These are phyloP conservation scores for Chelmon rostratus DNA, from an alignment of 2,797 vertebrate species.

Conservation along the genomic window DNA sequence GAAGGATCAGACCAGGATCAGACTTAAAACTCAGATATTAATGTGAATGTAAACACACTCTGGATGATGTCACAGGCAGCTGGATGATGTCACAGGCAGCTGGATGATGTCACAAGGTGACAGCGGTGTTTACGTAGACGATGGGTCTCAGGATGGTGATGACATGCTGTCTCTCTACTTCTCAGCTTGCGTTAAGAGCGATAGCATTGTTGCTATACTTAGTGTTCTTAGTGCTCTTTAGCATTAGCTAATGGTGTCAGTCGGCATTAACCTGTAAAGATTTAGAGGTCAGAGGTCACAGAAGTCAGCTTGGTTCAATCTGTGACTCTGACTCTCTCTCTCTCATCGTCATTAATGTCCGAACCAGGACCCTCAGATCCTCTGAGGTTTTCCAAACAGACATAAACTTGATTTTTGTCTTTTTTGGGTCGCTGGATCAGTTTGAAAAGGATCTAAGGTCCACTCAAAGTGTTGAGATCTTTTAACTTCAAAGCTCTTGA, in stretches of 20 bases:
- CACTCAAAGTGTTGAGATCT: too few relatives aligned
- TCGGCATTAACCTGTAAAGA: constrained; percentile 22
- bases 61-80: too few relatives aligned
- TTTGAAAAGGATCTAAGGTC: too few relatives aligned
- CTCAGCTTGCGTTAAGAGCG: constrained; percentile 39
- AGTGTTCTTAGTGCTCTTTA: constrained; percentile 40
- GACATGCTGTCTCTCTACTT: neutral
- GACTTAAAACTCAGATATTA: neutral
- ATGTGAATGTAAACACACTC: too few relatives aligned
- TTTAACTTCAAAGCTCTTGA: too few relatives aligned
- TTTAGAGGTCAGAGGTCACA: constrained; percentile 45
- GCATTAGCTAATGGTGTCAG: constrained; percentile 61
- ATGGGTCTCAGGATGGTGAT: neutral
- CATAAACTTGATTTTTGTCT: too few relatives aligned
- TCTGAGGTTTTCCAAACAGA: too few relatives aligned
- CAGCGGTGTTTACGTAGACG: too few relatives aligned
- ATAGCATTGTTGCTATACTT: constrained; percentile 55
- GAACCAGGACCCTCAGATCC: too few relatives aligned
- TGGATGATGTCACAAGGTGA: constrained; percentile 10
- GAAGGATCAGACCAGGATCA: neutral
- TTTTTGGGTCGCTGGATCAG: too few relatives aligned
- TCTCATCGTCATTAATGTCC: too few relatives aligned
- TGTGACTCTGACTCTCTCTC: neutral
- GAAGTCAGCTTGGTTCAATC: constrained; percentile 14
- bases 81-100: neutral